Conservation (phyloP, 1,140 invertebrate species). For the Acromyrmex echinatior region DNA sequence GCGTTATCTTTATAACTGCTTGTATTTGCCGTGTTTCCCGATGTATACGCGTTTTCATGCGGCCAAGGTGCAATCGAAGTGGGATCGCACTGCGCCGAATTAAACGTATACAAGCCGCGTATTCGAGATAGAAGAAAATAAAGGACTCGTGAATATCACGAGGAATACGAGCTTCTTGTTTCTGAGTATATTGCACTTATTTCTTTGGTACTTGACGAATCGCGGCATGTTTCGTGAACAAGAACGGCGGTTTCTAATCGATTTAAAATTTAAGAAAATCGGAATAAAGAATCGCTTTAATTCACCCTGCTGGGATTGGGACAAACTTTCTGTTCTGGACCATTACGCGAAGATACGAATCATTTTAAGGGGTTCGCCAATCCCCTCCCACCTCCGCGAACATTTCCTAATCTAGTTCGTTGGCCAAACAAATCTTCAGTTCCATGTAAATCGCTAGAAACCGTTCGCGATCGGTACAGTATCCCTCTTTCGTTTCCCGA, state of each 20-base stretch:
- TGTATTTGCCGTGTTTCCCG: constrained; percentile 44
- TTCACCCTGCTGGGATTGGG: neutral
- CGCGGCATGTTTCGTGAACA: neutral
- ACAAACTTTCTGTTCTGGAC: constrained; percentile 51
- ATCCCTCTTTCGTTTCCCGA: constrained; percentile 8
- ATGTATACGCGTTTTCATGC: constrained; percentile 40
- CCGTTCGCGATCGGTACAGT: constrained; percentile 1
- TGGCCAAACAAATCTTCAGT: constrained; percentile 76
- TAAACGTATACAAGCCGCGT: neutral
- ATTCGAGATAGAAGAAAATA: constrained; percentile 1
- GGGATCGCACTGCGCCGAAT: neutral
- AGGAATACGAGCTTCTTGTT: neutral
- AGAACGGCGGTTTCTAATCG: neutral
- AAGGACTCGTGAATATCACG: neutral
- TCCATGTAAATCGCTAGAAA: constrained; percentile 67
- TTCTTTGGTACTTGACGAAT: neutral
- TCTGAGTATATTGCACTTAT: neutral
- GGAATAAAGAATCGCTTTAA: neutral
- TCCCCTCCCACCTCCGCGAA: constrained; percentile 47
- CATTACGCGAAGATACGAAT: constrained; percentile 73
- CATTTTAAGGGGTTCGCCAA: constrained; percentile 20
- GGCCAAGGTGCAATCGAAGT: constrained; percentile 32
- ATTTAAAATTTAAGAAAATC: constrained; percentile 49
- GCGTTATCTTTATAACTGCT: constrained; percentile 58
- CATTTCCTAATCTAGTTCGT: constrained; percentile 69